Evolutionary conservation across 2,888 invertebrate species (phyloP).

Genomic region (Creontiades dilutus): DNA sequence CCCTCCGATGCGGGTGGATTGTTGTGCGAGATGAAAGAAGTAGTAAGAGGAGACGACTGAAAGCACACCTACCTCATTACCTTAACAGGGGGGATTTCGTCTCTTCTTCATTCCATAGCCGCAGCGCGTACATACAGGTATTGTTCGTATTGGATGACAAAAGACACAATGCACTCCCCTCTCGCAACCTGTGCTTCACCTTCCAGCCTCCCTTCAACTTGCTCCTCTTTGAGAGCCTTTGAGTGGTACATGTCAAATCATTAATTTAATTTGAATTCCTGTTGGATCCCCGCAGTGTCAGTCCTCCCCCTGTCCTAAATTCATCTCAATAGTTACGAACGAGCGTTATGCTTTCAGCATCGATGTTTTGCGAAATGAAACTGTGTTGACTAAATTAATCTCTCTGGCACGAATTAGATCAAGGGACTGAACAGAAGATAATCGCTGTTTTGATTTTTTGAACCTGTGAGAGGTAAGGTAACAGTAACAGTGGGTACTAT

Average conservation of each 20-base stretch:
- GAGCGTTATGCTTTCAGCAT: too few relatives aligned
- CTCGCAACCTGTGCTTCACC: not conserved
- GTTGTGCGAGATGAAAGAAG: conserved; percentile 19
- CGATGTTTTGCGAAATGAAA: too few relatives aligned
- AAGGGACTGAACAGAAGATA: too few relatives aligned
- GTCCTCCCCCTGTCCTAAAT: too few relatives aligned
- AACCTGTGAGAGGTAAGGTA: too few relatives aligned
- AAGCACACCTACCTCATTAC: conserved; percentile 18
- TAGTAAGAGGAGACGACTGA: conserved; percentile 3
- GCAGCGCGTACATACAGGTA: not conserved
- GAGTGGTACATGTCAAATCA: not conserved
- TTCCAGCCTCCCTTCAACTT: conserved; percentile 25
- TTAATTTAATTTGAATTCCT: too few relatives aligned
- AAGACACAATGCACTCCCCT: not conserved
- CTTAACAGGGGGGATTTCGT: conserved; percentile 14
- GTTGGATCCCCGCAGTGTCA: too few relatives aligned
- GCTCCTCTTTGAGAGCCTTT: conserved; percentile 1
- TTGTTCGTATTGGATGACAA: conserved; percentile 10
- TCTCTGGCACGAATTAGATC: too few relatives aligned
- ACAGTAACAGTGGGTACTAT: too few relatives aligned
- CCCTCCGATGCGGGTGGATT: conserved; percentile 16
- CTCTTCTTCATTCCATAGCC: not conserved
- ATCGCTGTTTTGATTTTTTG: too few relatives aligned
- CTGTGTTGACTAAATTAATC: too few relatives aligned
- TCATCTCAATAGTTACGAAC: too few relatives aligned